These are phyloP conservation scores for Coreius guichenoti DNA, from an alignment of 2,797 vertebrate species.

Conservation along the genomic window DNA sequence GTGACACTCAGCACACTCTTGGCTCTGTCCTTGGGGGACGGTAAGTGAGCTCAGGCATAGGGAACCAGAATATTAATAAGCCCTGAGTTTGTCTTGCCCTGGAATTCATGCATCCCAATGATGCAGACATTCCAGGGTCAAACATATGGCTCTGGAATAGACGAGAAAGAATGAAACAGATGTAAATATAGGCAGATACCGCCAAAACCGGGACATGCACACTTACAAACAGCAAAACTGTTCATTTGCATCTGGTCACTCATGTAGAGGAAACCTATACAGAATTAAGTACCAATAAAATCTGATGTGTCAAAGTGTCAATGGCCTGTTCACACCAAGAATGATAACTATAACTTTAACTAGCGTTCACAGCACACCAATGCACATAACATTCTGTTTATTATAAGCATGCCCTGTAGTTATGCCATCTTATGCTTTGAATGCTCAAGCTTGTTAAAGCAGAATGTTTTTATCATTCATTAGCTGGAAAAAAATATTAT, in stretches of 20 bases:
- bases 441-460: not conserved
- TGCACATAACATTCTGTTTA: not conserved
- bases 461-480: not conserved
- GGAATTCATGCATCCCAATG: conserved; percentile 33
- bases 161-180: conserved; percentile 13
- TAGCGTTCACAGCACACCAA: not conserved
- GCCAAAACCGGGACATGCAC: not conserved
- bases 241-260: not conserved
- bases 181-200: conserved; percentile 19
- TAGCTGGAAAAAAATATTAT: not conserved
- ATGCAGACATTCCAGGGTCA: conserved; percentile 36
- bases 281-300: not conserved
- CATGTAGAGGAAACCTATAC: not conserved
- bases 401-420: not conserved
- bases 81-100: not conserved
- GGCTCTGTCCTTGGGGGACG: conserved; percentile 25
- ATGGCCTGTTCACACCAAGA: too few relatives aligned
- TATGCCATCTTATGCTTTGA: not conserved
- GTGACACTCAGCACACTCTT: conserved; percentile 27
- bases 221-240: not conserved
- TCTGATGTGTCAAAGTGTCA: not conserved
- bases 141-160: conserved; percentile 17
- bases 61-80: conserved; percentile 40
- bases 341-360: too few relatives aligned
- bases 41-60: conserved; percentile 5